A percentile compares a stretch with the other conserved stretches of the same genome.
Conservation (phyloP, 2,888 invertebrate species). For the Hirtodrosophila confusa region DNA sequence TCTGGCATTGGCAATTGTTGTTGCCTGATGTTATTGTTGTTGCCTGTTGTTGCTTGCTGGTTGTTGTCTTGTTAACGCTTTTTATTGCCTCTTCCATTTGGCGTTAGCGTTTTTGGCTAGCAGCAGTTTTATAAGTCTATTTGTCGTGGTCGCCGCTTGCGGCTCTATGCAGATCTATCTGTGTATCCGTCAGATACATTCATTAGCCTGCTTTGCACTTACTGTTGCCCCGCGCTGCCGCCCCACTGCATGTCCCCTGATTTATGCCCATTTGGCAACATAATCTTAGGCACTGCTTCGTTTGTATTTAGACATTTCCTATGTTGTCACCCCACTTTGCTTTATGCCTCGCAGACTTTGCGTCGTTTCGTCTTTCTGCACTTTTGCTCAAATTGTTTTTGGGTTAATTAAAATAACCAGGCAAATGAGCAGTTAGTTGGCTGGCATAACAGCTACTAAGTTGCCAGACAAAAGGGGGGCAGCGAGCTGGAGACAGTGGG, state of each 20-base stretch:
- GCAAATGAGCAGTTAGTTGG: conserved; percentile 70
- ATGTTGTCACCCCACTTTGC: conserved; percentile 60
- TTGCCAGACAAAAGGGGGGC: neutral
- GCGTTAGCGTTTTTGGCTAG: conserved; percentile 48
- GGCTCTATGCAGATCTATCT: conserved; percentile 71
- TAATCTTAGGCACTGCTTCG: too few species aligned
- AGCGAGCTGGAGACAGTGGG: conserved; percentile 33
- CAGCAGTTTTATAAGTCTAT: conserved; percentile 68
- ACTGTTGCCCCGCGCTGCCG: conserved; percentile 19
- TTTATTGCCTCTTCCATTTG: conserved; percentile 65
- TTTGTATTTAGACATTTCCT: conserved; percentile 69
- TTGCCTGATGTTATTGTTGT: conserved; percentile 48
- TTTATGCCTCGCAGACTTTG: neutral
- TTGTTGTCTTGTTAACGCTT: conserved; percentile 74
- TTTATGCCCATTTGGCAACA: conserved; percentile 63
- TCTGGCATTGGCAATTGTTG: conserved; percentile 61
- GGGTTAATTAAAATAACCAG: conserved; percentile 73
- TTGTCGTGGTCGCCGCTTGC: conserved; percentile 54
- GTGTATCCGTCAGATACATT: conserved; percentile 74
- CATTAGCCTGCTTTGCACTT: conserved; percentile 72
- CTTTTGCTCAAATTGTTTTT: conserved; percentile 58
- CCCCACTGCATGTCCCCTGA: conserved; percentile 32
- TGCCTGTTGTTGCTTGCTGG: conserved; percentile 31
- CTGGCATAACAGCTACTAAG: neutral
- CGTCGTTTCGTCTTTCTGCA: conserved; percentile 22